These are phyloP conservation scores for Sarcophilus harrisii DNA, from an alignment of 2,797 vertebrate species.

Conservation along the genomic window DNA sequence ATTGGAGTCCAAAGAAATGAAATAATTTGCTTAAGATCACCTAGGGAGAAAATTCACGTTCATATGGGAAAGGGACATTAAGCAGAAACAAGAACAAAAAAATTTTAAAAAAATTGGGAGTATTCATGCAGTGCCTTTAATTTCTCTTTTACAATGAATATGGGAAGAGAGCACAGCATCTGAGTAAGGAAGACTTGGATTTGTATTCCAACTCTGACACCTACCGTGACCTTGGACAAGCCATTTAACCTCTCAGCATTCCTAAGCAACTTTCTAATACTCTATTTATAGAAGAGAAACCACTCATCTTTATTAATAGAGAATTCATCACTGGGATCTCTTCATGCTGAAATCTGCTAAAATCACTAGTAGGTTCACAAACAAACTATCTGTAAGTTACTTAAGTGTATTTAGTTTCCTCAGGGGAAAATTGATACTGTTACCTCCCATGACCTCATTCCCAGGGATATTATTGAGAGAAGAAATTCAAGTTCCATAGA, in stretches of 20 bases:
- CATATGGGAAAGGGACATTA: slow-evolving; percentile 25
- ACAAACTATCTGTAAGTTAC: slow-evolving; percentile 5
- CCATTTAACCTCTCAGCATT: neutral
- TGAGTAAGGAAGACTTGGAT: neutral
- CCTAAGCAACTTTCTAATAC: neutral
- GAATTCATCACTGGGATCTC: neutral
- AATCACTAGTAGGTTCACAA: neutral
- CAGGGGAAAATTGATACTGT: neutral
- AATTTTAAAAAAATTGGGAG: neutral
- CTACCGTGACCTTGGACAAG: neutral
- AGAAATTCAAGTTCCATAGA: slow-evolving; percentile 1
- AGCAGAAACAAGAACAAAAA: slow-evolving; percentile 24
- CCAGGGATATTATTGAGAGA: neutral
- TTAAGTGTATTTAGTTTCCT: neutral
- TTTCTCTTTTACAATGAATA: slow-evolving; percentile 26
- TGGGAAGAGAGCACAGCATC: neutral
- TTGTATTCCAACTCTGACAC: neutral
- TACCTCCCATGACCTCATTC: slow-evolving; percentile 9
- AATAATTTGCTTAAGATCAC: neutral
- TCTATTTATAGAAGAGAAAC: neutral
- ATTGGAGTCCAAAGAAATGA: neutral
- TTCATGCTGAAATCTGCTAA: neutral
- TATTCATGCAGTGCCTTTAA: slow-evolving; percentile 10
- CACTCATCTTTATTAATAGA: neutral
- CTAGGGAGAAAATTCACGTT: neutral